Evolutionary conservation across 2,888 invertebrate genomes (phyloP).

Genomic region (Drosophila conformis): DNA sequence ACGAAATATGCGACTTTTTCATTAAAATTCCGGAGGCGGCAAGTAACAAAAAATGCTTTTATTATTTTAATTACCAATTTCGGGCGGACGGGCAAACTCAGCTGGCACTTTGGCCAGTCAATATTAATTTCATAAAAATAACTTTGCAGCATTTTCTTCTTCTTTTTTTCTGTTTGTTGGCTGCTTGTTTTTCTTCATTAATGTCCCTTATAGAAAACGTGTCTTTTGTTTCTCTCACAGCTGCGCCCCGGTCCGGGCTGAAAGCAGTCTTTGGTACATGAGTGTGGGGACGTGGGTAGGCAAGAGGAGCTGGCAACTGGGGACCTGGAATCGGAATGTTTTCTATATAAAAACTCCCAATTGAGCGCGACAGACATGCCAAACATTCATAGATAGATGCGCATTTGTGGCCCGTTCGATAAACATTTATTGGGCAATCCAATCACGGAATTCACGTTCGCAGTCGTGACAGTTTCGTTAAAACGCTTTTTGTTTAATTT

Average conservation of each 20-base stretch:
- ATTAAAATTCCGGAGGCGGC: conserved; percentile 72
- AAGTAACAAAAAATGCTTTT: conserved; percentile 62
- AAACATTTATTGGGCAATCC: conserved; percentile 82
- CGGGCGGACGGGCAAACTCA: conserved; percentile 55
- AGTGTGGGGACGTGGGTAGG: neutral
- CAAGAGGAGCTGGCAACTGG: conserved; percentile 22
- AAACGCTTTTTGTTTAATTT: conserved; percentile 69
- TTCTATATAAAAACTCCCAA: conserved; percentile 66
- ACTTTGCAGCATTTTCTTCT: conserved; percentile 46
- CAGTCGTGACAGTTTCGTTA: conserved; percentile 74
- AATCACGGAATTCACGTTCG: conserved; percentile 78
- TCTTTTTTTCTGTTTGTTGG: conserved; percentile 6
- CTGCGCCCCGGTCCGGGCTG: conserved; percentile 40
- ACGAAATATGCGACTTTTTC: conserved; percentile 66
- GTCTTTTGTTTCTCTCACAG: conserved; percentile 70
- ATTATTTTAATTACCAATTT: conserved; percentile 82
- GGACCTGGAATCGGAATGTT: conserved; percentile 42
- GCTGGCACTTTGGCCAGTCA: conserved; percentile 67
- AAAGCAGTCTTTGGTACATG: conserved; percentile 3
- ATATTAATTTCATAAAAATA: conserved; percentile 80
- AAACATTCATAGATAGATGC: conserved; percentile 70
- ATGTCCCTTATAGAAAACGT: conserved; percentile 65
- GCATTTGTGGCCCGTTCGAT: conserved; percentile 73
- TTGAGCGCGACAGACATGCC: conserved; percentile 52
- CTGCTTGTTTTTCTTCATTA: conserved; percentile 60